A percentile compares a stretch with the other conserved stretches of the same genome.
These are phyloP conservation scores for Heptranchias perlo DNA, from an alignment of 2,113 vertebrate species.

Conservation along the genomic window DNA sequence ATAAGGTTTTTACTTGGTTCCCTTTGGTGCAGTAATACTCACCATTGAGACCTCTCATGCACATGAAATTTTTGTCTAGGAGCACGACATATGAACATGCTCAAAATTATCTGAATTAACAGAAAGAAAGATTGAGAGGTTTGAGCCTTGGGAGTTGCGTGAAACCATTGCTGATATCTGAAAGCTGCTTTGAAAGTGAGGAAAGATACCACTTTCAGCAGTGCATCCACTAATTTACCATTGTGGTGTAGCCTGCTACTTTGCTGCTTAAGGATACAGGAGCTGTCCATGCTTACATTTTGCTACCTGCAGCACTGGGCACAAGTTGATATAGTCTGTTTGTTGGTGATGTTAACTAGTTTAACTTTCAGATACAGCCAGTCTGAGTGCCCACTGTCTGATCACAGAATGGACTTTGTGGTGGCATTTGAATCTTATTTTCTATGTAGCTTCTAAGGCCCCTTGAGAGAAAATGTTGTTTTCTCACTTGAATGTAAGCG, in stretches of 20 bases:
- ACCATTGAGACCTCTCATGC: no score
- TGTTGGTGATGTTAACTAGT: background rate
- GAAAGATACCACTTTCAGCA: background rate
- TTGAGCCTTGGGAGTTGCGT: background rate
- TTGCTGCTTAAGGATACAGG: background rate
- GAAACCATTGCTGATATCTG: background rate
- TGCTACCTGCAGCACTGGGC: no score
- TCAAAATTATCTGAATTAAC: background rate
- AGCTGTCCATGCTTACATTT: background rate
- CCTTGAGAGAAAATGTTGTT: no score
- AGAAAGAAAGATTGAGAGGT: background rate
- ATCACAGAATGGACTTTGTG: background rate
- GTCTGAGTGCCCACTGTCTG: background rate
- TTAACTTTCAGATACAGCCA: background rate
- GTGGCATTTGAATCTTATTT: background rate
- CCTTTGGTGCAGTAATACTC: no score
- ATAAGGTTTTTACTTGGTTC: no score
- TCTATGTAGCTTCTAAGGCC: background rate
- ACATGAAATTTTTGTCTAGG: no score
- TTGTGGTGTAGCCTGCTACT: background rate
- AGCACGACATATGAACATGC: no score
- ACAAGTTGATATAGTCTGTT: no score
- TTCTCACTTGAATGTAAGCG: background rate
- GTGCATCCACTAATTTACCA: background rate
- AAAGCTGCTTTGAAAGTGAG: background rate